Conservation (phyloP, 2,888 invertebrate genomes). For the Cepaea hortensis region DNA sequence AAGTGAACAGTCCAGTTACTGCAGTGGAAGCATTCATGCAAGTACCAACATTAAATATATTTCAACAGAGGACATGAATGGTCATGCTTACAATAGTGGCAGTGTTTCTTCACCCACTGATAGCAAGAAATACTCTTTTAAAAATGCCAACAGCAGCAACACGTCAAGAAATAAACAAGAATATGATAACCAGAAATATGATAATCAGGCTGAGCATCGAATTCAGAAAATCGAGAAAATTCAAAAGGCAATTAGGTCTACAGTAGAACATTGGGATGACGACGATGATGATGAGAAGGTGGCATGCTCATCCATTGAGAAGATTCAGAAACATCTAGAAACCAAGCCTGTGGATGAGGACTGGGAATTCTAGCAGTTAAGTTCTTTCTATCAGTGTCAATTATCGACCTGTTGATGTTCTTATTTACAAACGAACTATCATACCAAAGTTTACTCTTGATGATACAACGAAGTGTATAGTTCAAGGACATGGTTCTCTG, state of each 20-base stretch:
- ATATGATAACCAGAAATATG: constrained; percentile 35
- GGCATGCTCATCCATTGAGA: constrained; percentile 56
- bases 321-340: constrained; percentile 59
- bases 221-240: constrained; percentile 64
- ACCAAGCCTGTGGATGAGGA: constrained; percentile 59
- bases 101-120: background rate
- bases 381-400: background rate
- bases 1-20: background rate
- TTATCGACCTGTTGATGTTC: background rate
- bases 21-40: constrained; percentile 23
- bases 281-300: constrained; percentile 54
- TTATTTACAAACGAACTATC: background rate
- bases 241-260: constrained; percentile 59
- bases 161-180: constrained; percentile 4
- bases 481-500: constrained; percentile 4
- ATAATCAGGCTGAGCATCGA: constrained; percentile 38
- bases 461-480: constrained; percentile 39
- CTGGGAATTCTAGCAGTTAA: constrained; percentile 67
- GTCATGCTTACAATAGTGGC: background rate
- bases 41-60: constrained; percentile 4
- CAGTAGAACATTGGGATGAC: constrained; percentile 68
- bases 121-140: background rate
- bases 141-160: constrained; percentile 5
- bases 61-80: constrained; percentile 26
- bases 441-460: constrained; percentile 29